Evolutionary conservation across 2,113 vertebrate genomes (phyloP), one percentile per base, ranked within the genome.

Genomic region (Percina caprodes): DNA sequence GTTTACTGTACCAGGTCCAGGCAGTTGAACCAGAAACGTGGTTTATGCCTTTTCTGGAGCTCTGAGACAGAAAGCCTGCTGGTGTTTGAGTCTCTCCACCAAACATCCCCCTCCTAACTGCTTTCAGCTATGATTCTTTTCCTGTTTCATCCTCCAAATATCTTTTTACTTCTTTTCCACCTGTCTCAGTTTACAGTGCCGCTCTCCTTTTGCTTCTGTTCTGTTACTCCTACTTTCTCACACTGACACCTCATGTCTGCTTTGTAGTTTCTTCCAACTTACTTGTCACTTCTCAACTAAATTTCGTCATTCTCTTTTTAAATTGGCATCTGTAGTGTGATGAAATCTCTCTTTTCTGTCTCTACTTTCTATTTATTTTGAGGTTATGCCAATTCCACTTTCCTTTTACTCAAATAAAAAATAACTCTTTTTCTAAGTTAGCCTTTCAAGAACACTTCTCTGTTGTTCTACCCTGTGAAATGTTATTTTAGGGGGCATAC

Each of bases 101-200:
- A 52, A 79, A 77, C 62, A 56, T n/a, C 60, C 24, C 19, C 45
- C 59, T 30, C 60, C 74, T 66, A n/a, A 68, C 79, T 69, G 55
- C 77, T 71, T 60, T 83, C 54, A 59, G 49, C 69, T 10, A 10
- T 11, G 8, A 42, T 73, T 80, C 67, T 76, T 56, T 69, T 33
- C 70, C 63, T 16, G 39, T 79, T 86, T 82, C 55, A 85, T 86
- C 58, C 62, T 75, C 51, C 19, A 35, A 73, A 58, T 39, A 58
- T 85, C 67, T 80, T 67, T 75, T 83, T 14, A 6, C 2, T 48
- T 60, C 39, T 62, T 59, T 39, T 24, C 26, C 21, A 12, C 59
- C 48, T 56, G 55, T 71, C 51, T 74, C 23, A 2, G 66, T 82
- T 75, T 82, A 56, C 55, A 84, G 56, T 60, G 46, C 14, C 6